Conservation (phyloP, 2,113 vertebrate genomes). For the Rhea pennata region DNA sequence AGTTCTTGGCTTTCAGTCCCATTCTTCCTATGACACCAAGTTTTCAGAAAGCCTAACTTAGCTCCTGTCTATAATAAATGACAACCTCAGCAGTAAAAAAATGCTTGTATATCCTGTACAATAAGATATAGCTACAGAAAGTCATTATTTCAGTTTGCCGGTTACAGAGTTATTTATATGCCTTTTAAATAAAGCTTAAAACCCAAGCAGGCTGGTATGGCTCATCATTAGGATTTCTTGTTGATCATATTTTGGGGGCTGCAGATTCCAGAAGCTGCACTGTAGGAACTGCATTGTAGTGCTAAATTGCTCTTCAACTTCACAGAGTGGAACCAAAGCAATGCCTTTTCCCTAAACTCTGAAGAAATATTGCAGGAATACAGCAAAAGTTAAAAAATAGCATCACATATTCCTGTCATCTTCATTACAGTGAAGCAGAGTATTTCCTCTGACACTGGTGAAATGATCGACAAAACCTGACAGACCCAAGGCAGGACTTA, state of each 20-base stretch:
- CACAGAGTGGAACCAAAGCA: background rate
- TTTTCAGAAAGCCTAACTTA: background rate
- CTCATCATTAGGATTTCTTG: background rate
- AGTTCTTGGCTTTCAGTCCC: background rate
- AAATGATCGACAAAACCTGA: too few relatives aligned
- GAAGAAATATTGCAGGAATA: background rate
- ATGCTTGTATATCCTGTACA: background rate
- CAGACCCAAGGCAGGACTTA: rapidly evolving
- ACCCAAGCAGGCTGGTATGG: background rate
- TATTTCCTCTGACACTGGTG: background rate
- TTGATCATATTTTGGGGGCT: background rate
- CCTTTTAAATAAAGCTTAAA: background rate
- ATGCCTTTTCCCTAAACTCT: background rate
- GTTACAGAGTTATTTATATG: background rate
- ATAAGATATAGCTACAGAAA: background rate
- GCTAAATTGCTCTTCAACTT: background rate
- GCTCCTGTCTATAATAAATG: background rate
- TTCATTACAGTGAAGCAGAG: rapidly evolving
- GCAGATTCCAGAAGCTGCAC: background rate
- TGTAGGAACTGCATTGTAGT: rapidly evolving
- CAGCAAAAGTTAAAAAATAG: background rate
- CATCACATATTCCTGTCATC: background rate
- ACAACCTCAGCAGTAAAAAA: background rate
- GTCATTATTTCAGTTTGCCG: background rate
- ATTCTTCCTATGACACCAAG: background rate